phyloP scores from a whole-genome alignment of 2,113 vertebrate genomes.

The Alligator mississippiensis region DNA sequence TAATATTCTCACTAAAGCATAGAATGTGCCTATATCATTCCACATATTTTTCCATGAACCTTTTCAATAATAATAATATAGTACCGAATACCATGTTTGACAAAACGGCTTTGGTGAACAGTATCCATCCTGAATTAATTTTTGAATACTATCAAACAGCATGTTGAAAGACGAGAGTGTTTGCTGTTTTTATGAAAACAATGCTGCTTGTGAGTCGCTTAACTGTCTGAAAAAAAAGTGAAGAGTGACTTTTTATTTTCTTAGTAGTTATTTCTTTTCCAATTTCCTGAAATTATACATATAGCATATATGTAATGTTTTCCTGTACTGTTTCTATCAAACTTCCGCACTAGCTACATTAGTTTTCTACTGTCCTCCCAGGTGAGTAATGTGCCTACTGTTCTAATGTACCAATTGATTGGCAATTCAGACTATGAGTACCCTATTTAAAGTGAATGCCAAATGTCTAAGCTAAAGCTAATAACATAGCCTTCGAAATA shows the following conservation, averaged over 20 bases:
- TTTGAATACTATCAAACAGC: neutral
- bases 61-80: neutral
- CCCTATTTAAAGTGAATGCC: constrained; percentile 14
- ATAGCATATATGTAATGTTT: constrained; percentile 41
- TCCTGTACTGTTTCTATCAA: constrained; percentile 14
- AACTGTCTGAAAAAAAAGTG: neutral
- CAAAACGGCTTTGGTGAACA: neutral
- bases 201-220: neutral
- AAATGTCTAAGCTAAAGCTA: constrained; percentile 6
- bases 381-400: constrained; percentile 14
- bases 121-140: neutral
- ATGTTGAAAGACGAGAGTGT: rapidly evolving
- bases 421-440: constrained; percentile 9
- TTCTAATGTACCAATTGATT: neutral
- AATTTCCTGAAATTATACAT: constrained; percentile 33
- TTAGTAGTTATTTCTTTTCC: neutral
- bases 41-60: neutral
- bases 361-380: neutral
- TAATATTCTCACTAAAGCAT: neutral
- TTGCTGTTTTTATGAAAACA: neutral
- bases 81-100: neutral
- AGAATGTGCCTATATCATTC: neutral
- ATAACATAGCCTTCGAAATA: neutral
- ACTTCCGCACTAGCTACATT: neutral
- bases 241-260: neutral